Evolutionary conservation across 2,797 vertebrate species (phyloP).

Genomic region (Cossypha heuglini): DNA sequence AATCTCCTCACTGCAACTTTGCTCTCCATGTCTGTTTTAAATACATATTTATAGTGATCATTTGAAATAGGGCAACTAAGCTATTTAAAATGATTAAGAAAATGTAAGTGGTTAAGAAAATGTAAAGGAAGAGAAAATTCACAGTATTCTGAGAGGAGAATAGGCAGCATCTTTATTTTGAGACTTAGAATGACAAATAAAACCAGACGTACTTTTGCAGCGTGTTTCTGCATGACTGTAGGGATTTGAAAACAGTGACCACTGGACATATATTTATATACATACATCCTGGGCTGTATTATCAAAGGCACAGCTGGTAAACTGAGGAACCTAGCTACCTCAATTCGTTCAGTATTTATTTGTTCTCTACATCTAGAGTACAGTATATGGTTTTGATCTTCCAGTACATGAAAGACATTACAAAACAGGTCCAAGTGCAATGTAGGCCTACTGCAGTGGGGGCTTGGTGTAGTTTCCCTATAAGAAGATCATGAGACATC

Average conservation of each 20-base stretch:
- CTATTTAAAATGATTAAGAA: background rate
- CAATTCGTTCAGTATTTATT: background rate
- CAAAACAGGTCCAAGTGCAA: background rate
- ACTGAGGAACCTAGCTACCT: background rate
- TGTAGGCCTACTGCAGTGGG: no score
- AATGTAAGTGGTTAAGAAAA: background rate
- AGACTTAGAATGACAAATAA: background rate
- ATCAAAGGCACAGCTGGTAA: background rate
- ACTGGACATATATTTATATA: background rate
- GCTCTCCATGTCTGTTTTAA: background rate
- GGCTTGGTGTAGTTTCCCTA: background rate
- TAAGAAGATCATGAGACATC: background rate
- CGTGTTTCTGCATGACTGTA: background rate
- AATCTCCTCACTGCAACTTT: background rate
- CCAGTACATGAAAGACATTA: background rate
- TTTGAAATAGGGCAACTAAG: background rate
- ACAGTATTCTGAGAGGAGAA: background rate
- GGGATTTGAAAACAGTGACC: background rate
- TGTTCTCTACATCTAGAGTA: rapidly evolving
- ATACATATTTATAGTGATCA: background rate
- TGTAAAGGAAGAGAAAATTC: background rate
- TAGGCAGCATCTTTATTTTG: background rate
- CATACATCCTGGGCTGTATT: background rate
- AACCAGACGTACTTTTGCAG: background rate
- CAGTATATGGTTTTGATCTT: background rate